A percentile compares a stretch with the other conserved stretches of the same genome.
These are phyloP conservation scores for Apus apus DNA, from an alignment of 2,113 vertebrate species.

Conservation along the genomic window DNA sequence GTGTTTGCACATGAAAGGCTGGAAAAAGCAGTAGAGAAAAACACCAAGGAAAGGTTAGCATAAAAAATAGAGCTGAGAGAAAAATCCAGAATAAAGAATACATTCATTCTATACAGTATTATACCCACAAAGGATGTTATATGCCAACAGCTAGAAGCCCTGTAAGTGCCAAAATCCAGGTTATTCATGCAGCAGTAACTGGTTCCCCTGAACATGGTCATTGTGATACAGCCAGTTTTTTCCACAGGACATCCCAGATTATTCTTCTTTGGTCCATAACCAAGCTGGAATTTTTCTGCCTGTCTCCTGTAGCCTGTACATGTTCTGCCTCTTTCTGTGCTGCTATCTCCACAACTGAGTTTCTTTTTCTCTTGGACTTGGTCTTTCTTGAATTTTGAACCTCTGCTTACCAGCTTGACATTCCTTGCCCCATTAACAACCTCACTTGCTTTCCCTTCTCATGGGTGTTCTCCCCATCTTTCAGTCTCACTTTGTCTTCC, in stretches of 20 bases:
- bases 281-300: not conserved
- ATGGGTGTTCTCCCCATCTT: not conserved
- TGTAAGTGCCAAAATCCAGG: constrained; percentile 10
- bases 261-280: constrained; percentile 29
- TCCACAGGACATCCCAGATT: not conserved
- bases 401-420: not conserved
- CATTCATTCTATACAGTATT: not conserved
- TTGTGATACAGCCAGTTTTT: constrained; percentile 34
- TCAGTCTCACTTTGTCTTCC: not conserved
- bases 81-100: constrained; percentile 37
- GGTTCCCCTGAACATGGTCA: not conserved
- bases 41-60: constrained; percentile 22
- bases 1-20: constrained; percentile 17
- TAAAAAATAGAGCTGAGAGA: constrained; percentile 49
- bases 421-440: not conserved
- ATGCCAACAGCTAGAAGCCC: not conserved
- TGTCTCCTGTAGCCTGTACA: not conserved
- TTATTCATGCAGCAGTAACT: not conserved
- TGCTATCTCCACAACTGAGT: not conserved
- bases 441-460: not conserved
- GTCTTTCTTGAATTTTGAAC: not conserved
- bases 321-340: constrained; percentile 8
- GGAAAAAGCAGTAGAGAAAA: constrained; percentile 32
- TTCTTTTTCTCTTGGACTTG: not conserved
- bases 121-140: not conserved